Evolutionary conservation across 2,797 vertebrate genomes (phyloP).

Genomic region (Sebastiscus albofasciatus): DNA sequence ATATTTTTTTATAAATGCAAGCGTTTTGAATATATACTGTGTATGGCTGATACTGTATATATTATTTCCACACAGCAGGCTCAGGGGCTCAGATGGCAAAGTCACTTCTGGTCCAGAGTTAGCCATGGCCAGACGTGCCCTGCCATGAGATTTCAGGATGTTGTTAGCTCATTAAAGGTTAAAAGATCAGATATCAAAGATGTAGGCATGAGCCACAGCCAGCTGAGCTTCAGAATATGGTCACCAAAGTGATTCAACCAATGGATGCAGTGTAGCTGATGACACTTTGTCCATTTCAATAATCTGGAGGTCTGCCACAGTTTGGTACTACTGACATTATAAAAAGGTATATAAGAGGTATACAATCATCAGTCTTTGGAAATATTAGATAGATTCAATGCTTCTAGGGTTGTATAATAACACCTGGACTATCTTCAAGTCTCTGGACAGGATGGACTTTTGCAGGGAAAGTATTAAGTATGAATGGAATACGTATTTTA

Average conservation of each 20-base stretch:
- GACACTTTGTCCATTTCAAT: background rate
- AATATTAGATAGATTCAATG: background rate
- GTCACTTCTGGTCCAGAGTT: constrained; percentile 22
- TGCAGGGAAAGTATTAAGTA: background rate
- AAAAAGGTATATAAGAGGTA: background rate
- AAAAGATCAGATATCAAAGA: constrained; percentile 22
- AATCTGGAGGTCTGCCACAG: background rate
- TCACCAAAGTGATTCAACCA: background rate
- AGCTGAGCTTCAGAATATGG: constrained; percentile 27
- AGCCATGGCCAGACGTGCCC: background rate
- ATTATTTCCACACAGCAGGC: background rate
- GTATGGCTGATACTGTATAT: background rate
- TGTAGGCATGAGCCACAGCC: background rate
- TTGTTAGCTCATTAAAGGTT: constrained; percentile 11
- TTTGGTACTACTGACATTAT: background rate
- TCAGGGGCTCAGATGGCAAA: constrained; percentile 31
- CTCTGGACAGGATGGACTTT: background rate
- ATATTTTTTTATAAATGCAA: background rate
- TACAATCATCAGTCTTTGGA: background rate
- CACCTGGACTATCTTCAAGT: background rate
- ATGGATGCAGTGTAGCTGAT: background rate
- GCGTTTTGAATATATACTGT: background rate
- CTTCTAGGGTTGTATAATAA: background rate
- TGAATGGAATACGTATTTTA: background rate
- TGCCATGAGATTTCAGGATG: background rate